A percentile compares a stretch with the other conserved stretches of the same genome.
Evolutionary conservation across 1,140 invertebrate genomes (phyloP).

Genomic region (Oncopeltus fasciatus): DNA sequence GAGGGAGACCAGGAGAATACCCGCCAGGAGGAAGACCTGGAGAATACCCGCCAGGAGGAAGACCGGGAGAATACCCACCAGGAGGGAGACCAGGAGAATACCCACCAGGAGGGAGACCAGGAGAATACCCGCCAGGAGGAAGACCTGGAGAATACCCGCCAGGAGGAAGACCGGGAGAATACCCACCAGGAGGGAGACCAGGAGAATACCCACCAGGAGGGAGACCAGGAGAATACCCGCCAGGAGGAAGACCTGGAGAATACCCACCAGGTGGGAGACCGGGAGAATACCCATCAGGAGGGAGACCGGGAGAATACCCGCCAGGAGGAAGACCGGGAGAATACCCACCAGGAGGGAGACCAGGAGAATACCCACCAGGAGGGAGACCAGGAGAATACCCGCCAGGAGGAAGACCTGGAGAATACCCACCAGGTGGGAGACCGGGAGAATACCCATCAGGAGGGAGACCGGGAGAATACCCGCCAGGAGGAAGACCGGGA

Average conservation of each 20-base stretch:
- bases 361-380: conserved; percentile 15
- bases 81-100: conserved; percentile 12
- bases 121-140: conserved; percentile 9
- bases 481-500: not conserved
- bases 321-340: conserved; percentile 8
- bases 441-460: conserved; percentile 16
- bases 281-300: conserved; percentile 11
- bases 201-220: conserved; percentile 5
- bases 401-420: conserved; percentile 7
- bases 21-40: conserved; percentile 14
- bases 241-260: conserved; percentile 11
- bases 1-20: not conserved
- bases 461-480: conserved; percentile 10
- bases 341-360: not conserved
- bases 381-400: conserved; percentile 11
- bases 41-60: conserved; percentile 13
- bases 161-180: conserved; percentile 13
- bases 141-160: conserved; percentile 15
- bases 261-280: conserved; percentile 12
- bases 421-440: conserved; percentile 9
- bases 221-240: conserved; percentile 18
- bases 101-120: conserved; percentile 17
- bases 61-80: conserved; percentile 17
- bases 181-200: conserved; percentile 12
- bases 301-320: conserved; percentile 12